phyloP scores from a whole-genome alignment of 2,797 vertebrate species.

The Spinus olivaceus region DNA sequence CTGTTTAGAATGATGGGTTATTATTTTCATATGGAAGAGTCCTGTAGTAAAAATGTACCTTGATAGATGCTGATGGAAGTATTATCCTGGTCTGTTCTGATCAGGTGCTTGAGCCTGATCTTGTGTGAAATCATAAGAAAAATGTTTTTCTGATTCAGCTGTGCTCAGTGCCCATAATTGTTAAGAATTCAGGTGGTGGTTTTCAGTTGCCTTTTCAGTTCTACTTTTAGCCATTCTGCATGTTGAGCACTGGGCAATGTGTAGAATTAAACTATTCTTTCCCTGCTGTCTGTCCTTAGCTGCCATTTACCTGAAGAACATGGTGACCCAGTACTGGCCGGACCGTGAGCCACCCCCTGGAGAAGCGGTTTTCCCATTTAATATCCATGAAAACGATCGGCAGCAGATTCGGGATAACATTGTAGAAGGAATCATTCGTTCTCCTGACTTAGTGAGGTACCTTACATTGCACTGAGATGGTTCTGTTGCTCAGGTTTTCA shows the following conservation, averaged over 20 bases:
- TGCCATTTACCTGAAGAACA: slow-evolving; percentile 99
- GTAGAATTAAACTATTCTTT: background rate
- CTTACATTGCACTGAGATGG: background rate
- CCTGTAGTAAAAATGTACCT: background rate
- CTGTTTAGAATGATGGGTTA: background rate
- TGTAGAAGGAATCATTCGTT: slow-evolving; percentile 95
- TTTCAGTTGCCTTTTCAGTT: background rate
- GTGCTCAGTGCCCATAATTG: background rate
- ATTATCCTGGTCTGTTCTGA: background rate
- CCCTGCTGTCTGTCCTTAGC: slow-evolving; percentile 71
- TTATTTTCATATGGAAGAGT: background rate
- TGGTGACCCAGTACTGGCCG: slow-evolving; percentile 98
- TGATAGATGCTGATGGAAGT: background rate
- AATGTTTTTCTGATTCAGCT: background rate
- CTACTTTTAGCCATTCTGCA: background rate
- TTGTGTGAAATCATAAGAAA: background rate
- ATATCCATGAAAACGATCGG: slow-evolving; percentile 96
- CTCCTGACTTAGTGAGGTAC: slow-evolving; percentile 93
- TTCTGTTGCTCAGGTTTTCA: background rate
- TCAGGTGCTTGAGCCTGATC: background rate
- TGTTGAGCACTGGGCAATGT: background rate
- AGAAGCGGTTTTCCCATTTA: slow-evolving; percentile 91
- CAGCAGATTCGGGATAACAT: slow-evolving; percentile 95
- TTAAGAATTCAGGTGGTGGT: background rate
- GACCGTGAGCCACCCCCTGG: slow-evolving; percentile 90